These are phyloP conservation scores for Equus przewalskii DNA, from an alignment of 2,113 vertebrate genomes.

Conservation along the genomic window DNA sequence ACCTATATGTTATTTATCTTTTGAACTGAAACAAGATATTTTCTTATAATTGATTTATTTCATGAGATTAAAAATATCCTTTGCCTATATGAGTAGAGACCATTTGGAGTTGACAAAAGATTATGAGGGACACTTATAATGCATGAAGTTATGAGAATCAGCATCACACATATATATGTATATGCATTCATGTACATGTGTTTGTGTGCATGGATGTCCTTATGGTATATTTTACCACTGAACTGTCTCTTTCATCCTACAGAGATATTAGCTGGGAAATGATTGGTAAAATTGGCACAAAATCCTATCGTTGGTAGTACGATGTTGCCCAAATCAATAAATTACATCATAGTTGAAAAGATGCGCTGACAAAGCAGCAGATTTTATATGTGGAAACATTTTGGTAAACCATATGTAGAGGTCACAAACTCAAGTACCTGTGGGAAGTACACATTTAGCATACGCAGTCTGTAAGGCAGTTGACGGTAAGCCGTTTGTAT, in stretches of 20 bases:
- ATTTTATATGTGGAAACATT: not conserved
- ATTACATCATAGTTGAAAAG: not conserved
- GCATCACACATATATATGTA: not conserved
- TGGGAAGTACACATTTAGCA: no score
- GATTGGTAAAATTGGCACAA: not conserved
- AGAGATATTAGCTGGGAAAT: not conserved
- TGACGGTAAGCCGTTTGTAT: not conserved
- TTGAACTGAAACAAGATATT: not conserved
- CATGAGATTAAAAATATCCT: not conserved
- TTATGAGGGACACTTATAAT: not conserved
- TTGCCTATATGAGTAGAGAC: not conserved
- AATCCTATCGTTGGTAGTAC: not conserved
- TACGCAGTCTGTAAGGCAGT: not conserved
- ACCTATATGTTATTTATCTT: not conserved
- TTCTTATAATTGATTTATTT: not conserved
- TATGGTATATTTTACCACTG: not conserved
- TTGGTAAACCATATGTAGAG: not conserved
- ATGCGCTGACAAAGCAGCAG: not conserved
- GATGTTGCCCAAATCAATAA: not conserved
- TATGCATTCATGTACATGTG: fast-evolving
- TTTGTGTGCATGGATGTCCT: fast-evolving
- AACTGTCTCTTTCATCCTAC: not conserved
- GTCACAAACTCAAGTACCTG: not conserved
- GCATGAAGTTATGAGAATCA: not conserved
- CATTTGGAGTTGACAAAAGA: not conserved